Base-by-base conservation (phyloP, 2,113 vertebrate species). In the Acanthisitta chloris region DNA sequence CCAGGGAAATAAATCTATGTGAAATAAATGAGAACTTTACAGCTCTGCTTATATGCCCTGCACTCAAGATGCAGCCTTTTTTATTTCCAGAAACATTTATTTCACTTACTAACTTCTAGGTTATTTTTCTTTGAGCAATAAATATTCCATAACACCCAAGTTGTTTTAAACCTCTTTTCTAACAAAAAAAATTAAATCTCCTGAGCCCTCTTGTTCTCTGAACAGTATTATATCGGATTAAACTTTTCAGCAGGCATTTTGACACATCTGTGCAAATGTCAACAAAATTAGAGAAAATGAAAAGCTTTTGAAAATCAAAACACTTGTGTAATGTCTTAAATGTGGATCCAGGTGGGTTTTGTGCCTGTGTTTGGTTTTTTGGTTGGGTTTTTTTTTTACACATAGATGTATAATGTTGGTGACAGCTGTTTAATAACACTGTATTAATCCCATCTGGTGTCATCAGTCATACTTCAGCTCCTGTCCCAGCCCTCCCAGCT, bases 241-340 rank as follows among this genome's bases (percentile, higher is more conserved):
- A 95, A 48, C 18, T 61, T 91, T 93, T 59, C 65, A 79, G 66
- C n/a, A 43, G 77, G 45, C 57, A 49, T 94, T 94, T 91, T 95
- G 67, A 90, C 23, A 45, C 33, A 46, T 95, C 61, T 78, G 46
- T 2, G 3, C 40, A 78, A 92, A 87, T 40, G 20, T 76, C 77
- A 91, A 88, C 52, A 89, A 58, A 86, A 89, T 54, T 66, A 93
- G n/a, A 83, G 49, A 34, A 82, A 70, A 57, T 73, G 24, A 71
- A 79, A 86, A 31, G 52, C 25, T 84, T 88, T 43, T 49, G 61
- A 77, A 71, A 92, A 88, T 4, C 23, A 21, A 61, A n/a, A 34
- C 5, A 29, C 6, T 83, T 80, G 10, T 40, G 25, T 26, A 43
- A 43, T 17, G 36, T 28, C 9, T 34, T 62, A 81, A 90, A n/a